Conservation (phyloP, 2,113 vertebrate species). For the Hoplias malabaricus region DNA sequence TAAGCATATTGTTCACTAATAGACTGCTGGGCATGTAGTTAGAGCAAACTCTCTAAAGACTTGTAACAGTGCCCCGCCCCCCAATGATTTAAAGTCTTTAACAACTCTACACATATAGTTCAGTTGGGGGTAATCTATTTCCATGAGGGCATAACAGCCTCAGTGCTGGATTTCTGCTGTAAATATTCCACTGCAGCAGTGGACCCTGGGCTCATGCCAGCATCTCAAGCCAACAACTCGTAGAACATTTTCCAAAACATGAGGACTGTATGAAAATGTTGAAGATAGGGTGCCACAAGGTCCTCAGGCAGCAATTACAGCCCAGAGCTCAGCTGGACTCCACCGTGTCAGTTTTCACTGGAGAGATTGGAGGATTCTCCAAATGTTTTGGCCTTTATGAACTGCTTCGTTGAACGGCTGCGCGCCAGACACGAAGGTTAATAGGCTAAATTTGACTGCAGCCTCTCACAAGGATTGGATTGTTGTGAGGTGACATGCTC, state of each 20-base stretch:
- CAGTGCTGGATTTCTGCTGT: background rate
- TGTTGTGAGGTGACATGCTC: constrained; percentile 19
- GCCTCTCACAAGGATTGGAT: background rate
- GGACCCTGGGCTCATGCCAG: background rate
- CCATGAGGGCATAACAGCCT: background rate
- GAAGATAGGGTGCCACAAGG: background rate
- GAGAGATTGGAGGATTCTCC: background rate
- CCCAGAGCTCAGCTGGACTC: background rate
- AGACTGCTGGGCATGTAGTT: background rate
- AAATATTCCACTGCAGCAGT: background rate
- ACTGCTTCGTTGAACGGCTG: background rate
- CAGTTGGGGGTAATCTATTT: background rate
- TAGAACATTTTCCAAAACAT: background rate
- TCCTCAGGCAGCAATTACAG: background rate
- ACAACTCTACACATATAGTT: background rate
- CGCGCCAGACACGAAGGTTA: constrained; percentile 20
- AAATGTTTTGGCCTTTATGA: constrained; percentile 28
- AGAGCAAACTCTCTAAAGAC: background rate
- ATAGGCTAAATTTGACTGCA: constrained; percentile 21
- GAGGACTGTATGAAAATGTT: background rate
- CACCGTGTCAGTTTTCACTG: background rate
- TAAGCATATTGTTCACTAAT: background rate
- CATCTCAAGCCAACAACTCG: background rate
- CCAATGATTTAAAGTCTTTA: background rate
- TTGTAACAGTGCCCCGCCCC: background rate